A percentile compares a stretch with the other conserved stretches of the same genome.
These are phyloP conservation scores for Xyrichtys novacula DNA, from an alignment of 2,797 vertebrate species.

Conservation along the genomic window DNA sequence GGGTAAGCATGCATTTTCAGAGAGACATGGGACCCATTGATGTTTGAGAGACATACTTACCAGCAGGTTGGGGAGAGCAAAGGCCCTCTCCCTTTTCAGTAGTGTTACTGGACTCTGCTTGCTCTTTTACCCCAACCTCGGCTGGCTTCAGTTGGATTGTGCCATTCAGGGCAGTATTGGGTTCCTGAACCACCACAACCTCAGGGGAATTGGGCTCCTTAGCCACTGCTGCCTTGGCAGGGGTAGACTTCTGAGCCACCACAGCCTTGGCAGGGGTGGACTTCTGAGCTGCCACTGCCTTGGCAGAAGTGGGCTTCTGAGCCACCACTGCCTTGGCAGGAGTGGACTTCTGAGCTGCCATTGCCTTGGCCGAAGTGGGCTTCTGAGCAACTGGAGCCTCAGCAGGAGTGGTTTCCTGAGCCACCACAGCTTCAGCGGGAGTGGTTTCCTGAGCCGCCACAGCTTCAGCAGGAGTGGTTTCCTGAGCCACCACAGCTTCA, in stretches of 20 bases:
- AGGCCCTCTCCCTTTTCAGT: conserved; percentile 75
- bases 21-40: conserved; percentile 68
- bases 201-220: conserved; percentile 50
- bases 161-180: conserved; percentile 49
- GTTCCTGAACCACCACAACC: background rate
- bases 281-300: too few species aligned
- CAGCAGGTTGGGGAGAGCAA: conserved; percentile 68
- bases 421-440: too few species aligned
- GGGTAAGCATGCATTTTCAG: conserved; percentile 54
- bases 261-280: too few species aligned
- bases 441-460: background rate
- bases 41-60: conserved; percentile 77
- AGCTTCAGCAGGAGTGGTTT: conserved; percentile 44
- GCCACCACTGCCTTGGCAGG: too few species aligned
- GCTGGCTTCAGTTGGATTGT: conserved; percentile 62
- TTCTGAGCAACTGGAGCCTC: too few species aligned
- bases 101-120: conserved; percentile 60
- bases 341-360: too few species aligned
- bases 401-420: too few species aligned
- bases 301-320: too few species aligned
- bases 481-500: conserved; percentile 68
- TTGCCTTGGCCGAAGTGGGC: too few species aligned
- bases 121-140: conserved; percentile 71
- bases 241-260: too few species aligned
- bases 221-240: conserved; percentile 69